These are phyloP conservation scores for Donacobius atricapilla DNA, from an alignment of 2,113 vertebrate species.

Conservation along the genomic window DNA sequence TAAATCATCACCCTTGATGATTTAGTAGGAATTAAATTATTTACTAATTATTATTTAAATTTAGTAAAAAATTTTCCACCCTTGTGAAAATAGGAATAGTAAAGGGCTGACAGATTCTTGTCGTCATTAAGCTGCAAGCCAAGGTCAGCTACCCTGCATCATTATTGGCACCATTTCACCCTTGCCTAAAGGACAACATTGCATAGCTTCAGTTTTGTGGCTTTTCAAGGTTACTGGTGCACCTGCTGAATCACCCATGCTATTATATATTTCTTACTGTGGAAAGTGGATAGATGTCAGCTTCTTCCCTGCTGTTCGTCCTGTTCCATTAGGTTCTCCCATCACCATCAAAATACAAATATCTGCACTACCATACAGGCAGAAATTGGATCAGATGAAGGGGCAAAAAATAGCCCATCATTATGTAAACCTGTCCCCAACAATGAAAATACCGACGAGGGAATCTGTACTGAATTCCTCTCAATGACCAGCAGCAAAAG, in stretches of 20 bases:
- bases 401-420: neutral
- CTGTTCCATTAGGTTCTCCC: neutral
- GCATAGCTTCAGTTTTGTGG: neutral
- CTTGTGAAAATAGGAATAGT: neutral
- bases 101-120: neutral
- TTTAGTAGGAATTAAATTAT: no score
- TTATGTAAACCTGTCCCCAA: neutral
- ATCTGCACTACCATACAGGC: neutral
- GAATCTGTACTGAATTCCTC: neutral
- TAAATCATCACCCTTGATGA: neutral
- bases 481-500: neutral
- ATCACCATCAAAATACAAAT: rapidly evolving
- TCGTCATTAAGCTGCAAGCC: neutral
- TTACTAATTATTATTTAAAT: no score
- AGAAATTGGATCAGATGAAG: neutral
- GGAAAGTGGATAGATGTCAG: neutral
- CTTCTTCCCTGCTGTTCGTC: neutral
- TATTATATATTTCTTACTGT: neutral
- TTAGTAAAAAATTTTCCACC: no score
- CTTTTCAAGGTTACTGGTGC: neutral
- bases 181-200: neutral
- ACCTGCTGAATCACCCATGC: neutral
- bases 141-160: neutral
- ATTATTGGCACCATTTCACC: neutral
- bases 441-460: neutral